Percentiles rank a stretch among this genome's conserved stretches.
Conservation (phyloP, 2,113 vertebrate species). For the Mellivora capensis region DNA sequence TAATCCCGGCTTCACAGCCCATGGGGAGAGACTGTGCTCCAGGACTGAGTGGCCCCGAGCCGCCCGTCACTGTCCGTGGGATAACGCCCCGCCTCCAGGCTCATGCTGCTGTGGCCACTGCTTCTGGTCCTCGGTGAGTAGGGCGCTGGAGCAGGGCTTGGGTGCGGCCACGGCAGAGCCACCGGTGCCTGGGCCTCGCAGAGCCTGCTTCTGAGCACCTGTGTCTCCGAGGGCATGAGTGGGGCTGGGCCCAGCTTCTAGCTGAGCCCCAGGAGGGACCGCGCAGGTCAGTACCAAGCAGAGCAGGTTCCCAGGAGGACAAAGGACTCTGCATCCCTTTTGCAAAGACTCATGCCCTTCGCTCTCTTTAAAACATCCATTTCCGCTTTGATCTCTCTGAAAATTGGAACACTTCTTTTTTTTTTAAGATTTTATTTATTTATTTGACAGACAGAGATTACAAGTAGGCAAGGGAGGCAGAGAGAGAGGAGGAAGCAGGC, state of each 20-base stretch:
- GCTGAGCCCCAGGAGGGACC: neutral
- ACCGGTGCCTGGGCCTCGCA: too few relatives aligned
- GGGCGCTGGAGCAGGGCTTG: neutral
- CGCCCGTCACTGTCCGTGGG: neutral
- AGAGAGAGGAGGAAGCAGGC: too few relatives aligned
- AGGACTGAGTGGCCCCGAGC: neutral
- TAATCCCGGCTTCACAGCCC: neutral
- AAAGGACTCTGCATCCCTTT: neutral
- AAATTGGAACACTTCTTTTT: neutral
- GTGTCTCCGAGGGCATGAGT: neutral
- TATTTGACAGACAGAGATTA: too few relatives aligned
- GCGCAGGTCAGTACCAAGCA: neutral
- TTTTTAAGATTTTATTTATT: too few relatives aligned
- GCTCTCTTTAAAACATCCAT: neutral
- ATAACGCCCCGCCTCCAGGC: neutral
- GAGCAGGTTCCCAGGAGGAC: neutral
- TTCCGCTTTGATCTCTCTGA: neutral
- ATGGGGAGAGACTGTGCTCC: neutral
- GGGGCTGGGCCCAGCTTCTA: neutral
- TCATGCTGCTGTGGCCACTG: slow-evolving; percentile 19
- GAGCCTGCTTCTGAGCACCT: neutral
- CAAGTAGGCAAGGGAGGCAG: too few relatives aligned
- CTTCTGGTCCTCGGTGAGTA: slow-evolving; percentile 25
- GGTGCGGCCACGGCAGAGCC: neutral
- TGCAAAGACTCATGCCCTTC: neutral